These are phyloP conservation scores for Drosophila falleni DNA, from an alignment of 2,888 invertebrate species.

Conservation along the genomic window DNA sequence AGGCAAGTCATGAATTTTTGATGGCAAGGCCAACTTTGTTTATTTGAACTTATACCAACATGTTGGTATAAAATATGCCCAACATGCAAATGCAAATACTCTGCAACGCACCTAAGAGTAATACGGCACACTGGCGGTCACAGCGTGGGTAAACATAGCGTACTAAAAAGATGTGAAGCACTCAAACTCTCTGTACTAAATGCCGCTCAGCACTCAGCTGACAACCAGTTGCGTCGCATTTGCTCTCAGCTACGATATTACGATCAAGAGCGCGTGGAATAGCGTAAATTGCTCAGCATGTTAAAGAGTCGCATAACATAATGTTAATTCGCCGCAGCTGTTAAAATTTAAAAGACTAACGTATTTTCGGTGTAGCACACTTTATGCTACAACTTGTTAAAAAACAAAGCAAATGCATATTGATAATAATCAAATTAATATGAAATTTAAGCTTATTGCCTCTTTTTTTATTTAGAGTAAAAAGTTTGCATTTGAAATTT, in stretches of 20 bases:
- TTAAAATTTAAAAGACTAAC: constrained; percentile 5
- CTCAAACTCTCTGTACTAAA: constrained; percentile 30
- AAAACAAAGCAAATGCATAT: background rate
- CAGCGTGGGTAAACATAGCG: constrained; percentile 7
- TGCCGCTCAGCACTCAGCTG: constrained; percentile 11
- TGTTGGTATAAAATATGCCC: constrained; percentile 19
- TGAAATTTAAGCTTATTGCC: background rate
- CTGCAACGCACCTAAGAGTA: constrained; percentile 17
- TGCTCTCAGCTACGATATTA: constrained; percentile 40
- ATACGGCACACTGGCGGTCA: constrained; percentile 23
- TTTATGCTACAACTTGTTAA: background rate
- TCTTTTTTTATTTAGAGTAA: background rate
- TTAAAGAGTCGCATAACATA: constrained; percentile 34
- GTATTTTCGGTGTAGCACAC: background rate
- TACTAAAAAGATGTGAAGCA: constrained; percentile 28
- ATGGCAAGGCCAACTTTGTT: constrained; percentile 26
- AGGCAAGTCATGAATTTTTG: background rate
- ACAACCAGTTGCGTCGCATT: constrained; percentile 3
- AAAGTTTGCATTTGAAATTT: background rate
- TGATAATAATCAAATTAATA: background rate
- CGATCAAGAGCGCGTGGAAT: constrained; percentile 43
- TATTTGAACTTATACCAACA: constrained; percentile 40
- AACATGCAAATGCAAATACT: constrained; percentile 14
- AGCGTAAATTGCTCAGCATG: constrained; percentile 2
- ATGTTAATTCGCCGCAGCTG: constrained; percentile 19